Evolutionary conservation across 2,113 vertebrate species (phyloP).

Genomic region (Athene noctua): DNA sequence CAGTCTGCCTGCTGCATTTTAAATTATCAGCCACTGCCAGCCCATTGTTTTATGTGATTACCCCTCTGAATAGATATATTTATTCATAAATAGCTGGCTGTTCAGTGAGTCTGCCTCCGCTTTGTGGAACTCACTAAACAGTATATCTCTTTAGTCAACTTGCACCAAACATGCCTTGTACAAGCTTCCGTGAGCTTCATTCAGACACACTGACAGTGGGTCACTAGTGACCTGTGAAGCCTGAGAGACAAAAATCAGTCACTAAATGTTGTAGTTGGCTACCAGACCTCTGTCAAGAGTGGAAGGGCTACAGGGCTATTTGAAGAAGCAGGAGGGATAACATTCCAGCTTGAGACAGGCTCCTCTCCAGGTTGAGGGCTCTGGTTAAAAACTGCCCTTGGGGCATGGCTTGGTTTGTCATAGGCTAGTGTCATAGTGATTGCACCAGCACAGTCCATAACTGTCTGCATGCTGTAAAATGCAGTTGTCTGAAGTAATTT

Average conservation of each 20-base stretch:
- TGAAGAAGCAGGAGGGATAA: not conserved
- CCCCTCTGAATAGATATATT: not conserved
- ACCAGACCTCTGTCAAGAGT: not conserved
- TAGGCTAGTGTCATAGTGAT: not conserved
- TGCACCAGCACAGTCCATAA: not conserved
- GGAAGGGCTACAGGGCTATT: not conserved
- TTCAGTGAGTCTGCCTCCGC: not conserved
- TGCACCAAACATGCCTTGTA: rapidly evolving
- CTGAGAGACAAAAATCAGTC: not conserved
- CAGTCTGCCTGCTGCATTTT: slow-evolving; percentile 30
- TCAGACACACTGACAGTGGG: rapidly evolving
- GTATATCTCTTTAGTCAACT: not conserved
- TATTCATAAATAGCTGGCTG: slow-evolving; percentile 29
- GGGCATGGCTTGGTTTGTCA: not conserved
- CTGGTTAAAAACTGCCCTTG: not conserved
- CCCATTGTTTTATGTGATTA: slow-evolving; percentile 17
- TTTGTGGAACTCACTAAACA: not conserved
- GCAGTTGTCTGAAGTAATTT: not conserved
- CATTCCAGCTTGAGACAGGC: not conserved
- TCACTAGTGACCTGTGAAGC: not conserved
- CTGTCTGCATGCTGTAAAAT: not conserved
- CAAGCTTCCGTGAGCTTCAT: not conserved
- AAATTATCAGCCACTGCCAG: slow-evolving; percentile 34
- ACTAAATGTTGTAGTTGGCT: not conserved
- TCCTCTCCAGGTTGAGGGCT: not conserved